phyloP scores from a whole-genome alignment of 2,888 invertebrate species.

The Hirtodrosophila confusa region DNA sequence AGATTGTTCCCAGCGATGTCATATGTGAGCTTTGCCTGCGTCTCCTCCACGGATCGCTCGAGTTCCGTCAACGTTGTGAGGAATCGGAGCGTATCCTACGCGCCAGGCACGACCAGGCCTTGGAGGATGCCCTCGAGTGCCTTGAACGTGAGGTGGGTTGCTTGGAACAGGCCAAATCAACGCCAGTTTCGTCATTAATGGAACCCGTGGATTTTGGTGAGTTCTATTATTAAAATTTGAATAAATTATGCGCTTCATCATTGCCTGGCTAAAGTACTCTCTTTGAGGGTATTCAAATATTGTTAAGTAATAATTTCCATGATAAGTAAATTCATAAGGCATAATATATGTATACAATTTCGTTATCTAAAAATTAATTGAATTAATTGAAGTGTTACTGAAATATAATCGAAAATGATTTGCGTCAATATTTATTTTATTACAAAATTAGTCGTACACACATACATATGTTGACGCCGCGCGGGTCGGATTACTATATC shows the following conservation, averaged over 20 bases:
- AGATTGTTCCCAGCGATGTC: constrained; percentile 61
- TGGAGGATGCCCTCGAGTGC: constrained; percentile 70
- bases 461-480: too few relatives aligned
- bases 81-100: constrained; percentile 70
- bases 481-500: too few relatives aligned
- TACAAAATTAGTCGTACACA: too few relatives aligned
- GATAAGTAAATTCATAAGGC: neutral
- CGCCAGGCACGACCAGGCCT: constrained; percentile 62
- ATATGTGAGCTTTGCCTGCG: constrained; percentile 72
- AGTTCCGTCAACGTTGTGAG: constrained; percentile 69
- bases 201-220: constrained; percentile 66
- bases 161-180: constrained; percentile 39
- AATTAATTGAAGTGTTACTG: neutral
- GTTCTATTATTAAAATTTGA: constrained; percentile 3
- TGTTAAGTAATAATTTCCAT: neutral
- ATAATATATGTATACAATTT: neutral
- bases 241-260: too few relatives aligned
- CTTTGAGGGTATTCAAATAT: neutral
- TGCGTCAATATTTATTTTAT: too few relatives aligned
- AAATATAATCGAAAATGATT: neutral
- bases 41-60: constrained; percentile 65
- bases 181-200: constrained; percentile 10
- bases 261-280: too few relatives aligned
- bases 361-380: neutral
- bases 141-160: constrained; percentile 64